These are phyloP conservation scores for Crematogaster levior DNA, from an alignment of 2,888 invertebrate species.

Conservation along the genomic window DNA sequence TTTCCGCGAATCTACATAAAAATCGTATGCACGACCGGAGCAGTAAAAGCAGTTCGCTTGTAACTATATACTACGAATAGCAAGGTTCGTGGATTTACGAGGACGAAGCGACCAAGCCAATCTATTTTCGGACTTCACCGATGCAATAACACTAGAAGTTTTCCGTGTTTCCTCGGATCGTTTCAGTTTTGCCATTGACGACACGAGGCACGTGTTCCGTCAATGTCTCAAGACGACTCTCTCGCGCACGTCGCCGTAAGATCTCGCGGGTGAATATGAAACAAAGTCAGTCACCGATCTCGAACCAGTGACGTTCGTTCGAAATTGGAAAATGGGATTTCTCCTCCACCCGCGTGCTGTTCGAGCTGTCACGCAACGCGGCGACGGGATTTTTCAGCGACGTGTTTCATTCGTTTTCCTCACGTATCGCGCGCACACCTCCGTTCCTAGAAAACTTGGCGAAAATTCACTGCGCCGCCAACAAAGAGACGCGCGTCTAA, in stretches of 20 bases:
- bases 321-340: constrained; percentile 56
- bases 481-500: constrained; percentile 73
- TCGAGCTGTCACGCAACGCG: constrained; percentile 37
- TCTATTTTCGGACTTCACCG: constrained; percentile 32
- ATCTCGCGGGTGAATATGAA: constrained; percentile 44
- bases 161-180: constrained; percentile 52
- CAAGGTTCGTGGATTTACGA: constrained; percentile 30
- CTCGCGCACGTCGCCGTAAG: background rate
- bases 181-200: constrained; percentile 40
- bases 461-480: constrained; percentile 69
- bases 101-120: background rate
- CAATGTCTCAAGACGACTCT: constrained; percentile 7
- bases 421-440: constrained; percentile 59
- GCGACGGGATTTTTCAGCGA: constrained; percentile 55
- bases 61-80: constrained; percentile 26
- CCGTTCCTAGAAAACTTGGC: constrained; percentile 67
- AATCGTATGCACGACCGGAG: background rate
- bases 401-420: constrained; percentile 63
- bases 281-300: constrained; percentile 28
- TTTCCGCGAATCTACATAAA: constrained; percentile 38
- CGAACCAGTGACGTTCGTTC: constrained; percentile 15
- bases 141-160: constrained; percentile 22
- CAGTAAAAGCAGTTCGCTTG: constrained; percentile 22
- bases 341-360: background rate
- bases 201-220: constrained; percentile 11